Conservation (phyloP, 2,888 invertebrate species). For the Tillus elongatus region DNA sequence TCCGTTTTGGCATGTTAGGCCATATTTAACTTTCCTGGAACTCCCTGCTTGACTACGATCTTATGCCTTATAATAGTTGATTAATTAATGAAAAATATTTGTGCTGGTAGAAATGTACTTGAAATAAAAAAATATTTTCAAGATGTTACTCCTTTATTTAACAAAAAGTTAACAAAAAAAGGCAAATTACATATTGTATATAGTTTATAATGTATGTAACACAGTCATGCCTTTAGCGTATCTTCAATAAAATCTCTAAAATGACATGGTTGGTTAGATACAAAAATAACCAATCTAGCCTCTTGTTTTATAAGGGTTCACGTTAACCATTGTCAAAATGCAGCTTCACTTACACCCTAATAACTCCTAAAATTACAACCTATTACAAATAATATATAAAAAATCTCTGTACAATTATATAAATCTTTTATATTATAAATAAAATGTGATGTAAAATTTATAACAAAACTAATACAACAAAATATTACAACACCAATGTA, state of each 20-base stretch:
- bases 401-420: constrained; percentile 28
- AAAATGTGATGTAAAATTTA: constrained; percentile 32
- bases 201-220: constrained; percentile 31
- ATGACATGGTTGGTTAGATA: constrained; percentile 34
- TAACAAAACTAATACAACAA: constrained; percentile 27
- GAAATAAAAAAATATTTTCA: not conserved
- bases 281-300: constrained; percentile 28
- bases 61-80: too few relatives aligned
- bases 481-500: constrained; percentile 36
- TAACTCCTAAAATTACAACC: constrained; percentile 21
- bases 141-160: constrained; percentile 25
- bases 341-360: constrained; percentile 14
- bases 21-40: too few relatives aligned
- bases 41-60: too few relatives aligned
- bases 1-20: too few relatives aligned
- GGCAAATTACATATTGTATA: constrained; percentile 23
- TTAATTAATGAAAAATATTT: too few relatives aligned
- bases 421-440: constrained; percentile 16
- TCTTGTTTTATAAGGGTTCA: constrained; percentile 24
- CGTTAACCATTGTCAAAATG: constrained; percentile 35
- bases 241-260: constrained; percentile 8
- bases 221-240: constrained; percentile 30
- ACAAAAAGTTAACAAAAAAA: constrained; percentile 33
- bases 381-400: constrained; percentile 27
- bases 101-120: too few relatives aligned